A percentile compares a stretch with the other conserved stretches of the same genome.
Conservation (phyloP, 2,113 vertebrate species). For the Dromaius novaehollandiae region DNA sequence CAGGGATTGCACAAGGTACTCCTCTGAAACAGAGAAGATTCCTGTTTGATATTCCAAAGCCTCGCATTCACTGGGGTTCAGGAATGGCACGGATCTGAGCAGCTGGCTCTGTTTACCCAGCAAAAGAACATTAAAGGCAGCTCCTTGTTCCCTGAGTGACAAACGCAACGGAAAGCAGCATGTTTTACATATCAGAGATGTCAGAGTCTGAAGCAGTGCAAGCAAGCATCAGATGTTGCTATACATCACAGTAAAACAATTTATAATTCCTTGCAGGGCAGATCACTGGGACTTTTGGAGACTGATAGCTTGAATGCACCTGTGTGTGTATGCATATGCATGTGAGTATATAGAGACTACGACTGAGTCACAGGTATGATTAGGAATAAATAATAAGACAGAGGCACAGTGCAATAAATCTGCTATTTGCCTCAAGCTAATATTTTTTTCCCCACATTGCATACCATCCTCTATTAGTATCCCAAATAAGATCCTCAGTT, state of each 20-base stretch:
- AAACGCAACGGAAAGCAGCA: not conserved
- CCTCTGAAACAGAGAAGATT: not conserved
- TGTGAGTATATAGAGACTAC: rapidly evolving
- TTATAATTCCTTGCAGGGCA: not conserved
- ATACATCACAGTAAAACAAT: not conserved
- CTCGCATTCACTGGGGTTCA: not conserved
- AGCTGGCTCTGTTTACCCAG: not conserved
- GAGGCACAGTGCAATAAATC: not conserved
- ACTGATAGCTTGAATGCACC: not conserved
- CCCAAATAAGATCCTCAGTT: not conserved
- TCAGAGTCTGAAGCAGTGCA: not conserved
- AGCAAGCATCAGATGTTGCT: not conserved
- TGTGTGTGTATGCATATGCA: not conserved
- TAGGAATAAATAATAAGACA: not conserved
- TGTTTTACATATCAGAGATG: not conserved
- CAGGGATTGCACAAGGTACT: not conserved
- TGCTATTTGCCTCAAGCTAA: not conserved
- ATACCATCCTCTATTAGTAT: not conserved
- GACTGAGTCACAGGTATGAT: not conserved
- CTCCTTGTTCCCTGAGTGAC: not conserved
- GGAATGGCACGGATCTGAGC: not conserved
- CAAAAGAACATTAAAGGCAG: not conserved
- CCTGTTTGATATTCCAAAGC: not conserved
- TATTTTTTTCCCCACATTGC: not conserved
- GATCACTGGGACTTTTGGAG: not conserved